phyloP scores from a whole-genome alignment of 2,113 vertebrate genomes.

The Antechinus stuartii region DNA sequence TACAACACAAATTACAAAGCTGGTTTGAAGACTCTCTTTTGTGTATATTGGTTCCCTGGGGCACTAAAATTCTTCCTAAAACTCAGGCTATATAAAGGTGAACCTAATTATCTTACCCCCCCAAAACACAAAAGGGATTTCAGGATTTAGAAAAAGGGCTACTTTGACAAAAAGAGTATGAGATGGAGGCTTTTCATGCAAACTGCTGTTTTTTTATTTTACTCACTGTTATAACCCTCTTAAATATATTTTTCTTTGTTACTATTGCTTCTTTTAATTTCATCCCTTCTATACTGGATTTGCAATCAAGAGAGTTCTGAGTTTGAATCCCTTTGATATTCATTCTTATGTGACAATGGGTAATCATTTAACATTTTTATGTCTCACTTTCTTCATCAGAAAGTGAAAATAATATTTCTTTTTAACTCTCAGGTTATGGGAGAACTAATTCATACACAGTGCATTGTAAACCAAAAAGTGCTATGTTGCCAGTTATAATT shows the following conservation, averaged over 20 bases:
- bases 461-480: background rate
- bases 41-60: background rate
- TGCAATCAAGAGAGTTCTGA: background rate
- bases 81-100: background rate
- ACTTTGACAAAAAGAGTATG: slow-evolving; percentile 41
- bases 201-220: background rate
- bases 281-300: background rate
- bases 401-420: background rate
- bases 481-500: slow-evolving; percentile 15
- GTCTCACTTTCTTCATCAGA: slow-evolving; percentile 1
- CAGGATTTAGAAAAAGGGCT: slow-evolving; percentile 10
- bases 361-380: background rate
- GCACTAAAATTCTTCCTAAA: background rate
- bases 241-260: background rate
- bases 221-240: background rate
- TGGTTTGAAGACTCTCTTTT: background rate
- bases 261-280: background rate
- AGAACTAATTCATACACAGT: background rate
- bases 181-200: background rate
- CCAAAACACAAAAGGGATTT: background rate
- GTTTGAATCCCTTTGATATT: background rate
- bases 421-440: background rate
- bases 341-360: slow-evolving; percentile 1
- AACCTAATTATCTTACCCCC: background rate
- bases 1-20: background rate